A percentile compares a stretch with the other conserved stretches of the same genome.
Evolutionary conservation across 1,140 invertebrate genomes (phyloP).

Genomic region (Drosophila biarmipes): DNA sequence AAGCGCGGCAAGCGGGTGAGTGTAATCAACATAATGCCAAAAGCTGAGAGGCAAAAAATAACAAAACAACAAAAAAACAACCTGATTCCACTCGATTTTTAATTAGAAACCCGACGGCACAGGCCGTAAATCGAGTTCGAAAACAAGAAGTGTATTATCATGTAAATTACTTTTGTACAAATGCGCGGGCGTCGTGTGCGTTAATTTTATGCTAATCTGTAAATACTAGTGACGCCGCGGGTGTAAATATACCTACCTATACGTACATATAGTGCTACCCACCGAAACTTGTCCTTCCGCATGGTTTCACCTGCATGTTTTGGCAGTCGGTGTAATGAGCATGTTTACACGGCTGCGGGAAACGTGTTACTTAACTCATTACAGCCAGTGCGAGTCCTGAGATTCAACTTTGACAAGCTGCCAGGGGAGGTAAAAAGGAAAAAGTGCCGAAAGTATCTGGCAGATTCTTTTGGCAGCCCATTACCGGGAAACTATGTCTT

Average conservation of each 20-base stretch:
- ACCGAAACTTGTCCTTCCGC: conserved; percentile 57
- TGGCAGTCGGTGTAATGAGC: conserved; percentile 53
- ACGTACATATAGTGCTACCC: conserved; percentile 1
- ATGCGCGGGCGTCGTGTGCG: conserved; percentile 66
- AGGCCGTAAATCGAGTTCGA: conserved; percentile 56
- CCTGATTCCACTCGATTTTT: conserved; percentile 77
- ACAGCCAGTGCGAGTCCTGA: conserved; percentile 39
- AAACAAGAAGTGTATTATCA: conserved; percentile 68
- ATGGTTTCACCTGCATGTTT: conserved; percentile 60
- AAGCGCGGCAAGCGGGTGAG: conserved; percentile 91
- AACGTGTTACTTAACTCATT: conserved; percentile 70
- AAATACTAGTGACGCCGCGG: conserved; percentile 57
- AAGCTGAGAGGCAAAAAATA: conserved; percentile 1
- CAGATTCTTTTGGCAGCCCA: conserved; percentile 25
- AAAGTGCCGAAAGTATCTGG: conserved; percentile 38
- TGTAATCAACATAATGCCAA: conserved; percentile 60
- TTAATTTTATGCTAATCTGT: conserved; percentile 79
- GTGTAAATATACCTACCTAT: conserved; percentile 55
- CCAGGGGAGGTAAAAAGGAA: conserved; percentile 25
- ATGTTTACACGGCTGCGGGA: conserved; percentile 57
- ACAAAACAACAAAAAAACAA: conserved; percentile 29
- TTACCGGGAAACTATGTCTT: conserved; percentile 45
- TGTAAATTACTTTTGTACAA: conserved; percentile 75
- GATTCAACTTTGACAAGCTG: conserved; percentile 27
- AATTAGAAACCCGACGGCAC: conserved; percentile 60